These are phyloP conservation scores for Paradisaea rubra DNA, from an alignment of 2,113 vertebrate genomes.

Conservation along the genomic window DNA sequence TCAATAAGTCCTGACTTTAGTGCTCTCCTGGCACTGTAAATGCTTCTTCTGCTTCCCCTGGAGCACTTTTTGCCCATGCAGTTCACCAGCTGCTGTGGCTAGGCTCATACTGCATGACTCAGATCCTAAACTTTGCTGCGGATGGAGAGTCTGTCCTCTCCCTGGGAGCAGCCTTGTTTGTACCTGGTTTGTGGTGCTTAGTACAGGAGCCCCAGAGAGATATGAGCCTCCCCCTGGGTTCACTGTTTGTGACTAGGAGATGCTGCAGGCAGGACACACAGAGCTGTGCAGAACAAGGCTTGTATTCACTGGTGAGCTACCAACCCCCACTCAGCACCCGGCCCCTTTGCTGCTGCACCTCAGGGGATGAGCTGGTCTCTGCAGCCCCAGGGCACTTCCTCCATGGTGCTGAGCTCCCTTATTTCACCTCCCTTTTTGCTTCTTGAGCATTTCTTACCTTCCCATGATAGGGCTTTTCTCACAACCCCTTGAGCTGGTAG, in stretches of 20 bases:
- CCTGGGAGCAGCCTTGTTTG: background rate
- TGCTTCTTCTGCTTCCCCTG: background rate
- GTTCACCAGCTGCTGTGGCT: background rate
- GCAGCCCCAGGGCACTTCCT: background rate
- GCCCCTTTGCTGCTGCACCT: background rate
- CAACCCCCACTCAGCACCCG: fast-evolving
- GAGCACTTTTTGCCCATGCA: background rate
- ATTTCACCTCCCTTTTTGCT: background rate
- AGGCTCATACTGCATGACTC: background rate
- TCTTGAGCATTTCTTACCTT: background rate
- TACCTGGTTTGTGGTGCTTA: background rate
- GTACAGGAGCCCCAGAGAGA: background rate
- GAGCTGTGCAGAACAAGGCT: background rate
- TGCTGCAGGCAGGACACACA: background rate
- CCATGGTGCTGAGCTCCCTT: background rate
- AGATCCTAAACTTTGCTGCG: background rate
- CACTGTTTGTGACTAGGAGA: background rate
- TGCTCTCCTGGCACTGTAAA: background rate
- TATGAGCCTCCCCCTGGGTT: background rate
- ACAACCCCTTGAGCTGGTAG: background rate
- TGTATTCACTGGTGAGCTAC: background rate
- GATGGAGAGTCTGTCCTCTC: background rate
- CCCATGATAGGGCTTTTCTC: background rate
- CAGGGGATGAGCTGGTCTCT: background rate
- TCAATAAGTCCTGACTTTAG: background rate